Evolutionary conservation across 2,797 vertebrate genomes (phyloP).

Genomic region (Salmo trutta): DNA sequence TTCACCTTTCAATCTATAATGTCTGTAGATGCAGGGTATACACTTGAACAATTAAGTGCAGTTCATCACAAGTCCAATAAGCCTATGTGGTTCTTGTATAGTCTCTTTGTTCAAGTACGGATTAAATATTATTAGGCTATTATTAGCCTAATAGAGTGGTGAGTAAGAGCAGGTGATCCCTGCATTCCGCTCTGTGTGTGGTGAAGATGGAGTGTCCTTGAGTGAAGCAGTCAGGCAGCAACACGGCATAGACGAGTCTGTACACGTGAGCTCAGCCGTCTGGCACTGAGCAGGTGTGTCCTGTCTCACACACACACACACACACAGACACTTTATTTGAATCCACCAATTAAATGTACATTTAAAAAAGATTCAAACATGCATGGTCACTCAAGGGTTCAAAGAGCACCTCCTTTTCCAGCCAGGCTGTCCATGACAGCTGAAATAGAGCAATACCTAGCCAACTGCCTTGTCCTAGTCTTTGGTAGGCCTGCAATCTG

Average conservation of each 20-base stretch:
- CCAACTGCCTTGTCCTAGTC: too few species aligned
- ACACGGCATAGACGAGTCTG: slow-evolving; percentile 72
- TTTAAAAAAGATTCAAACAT: too few species aligned
- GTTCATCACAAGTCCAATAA: too few species aligned
- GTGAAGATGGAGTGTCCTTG: slow-evolving; percentile 61
- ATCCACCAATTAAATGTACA: too few species aligned
- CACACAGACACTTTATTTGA: not conserved
- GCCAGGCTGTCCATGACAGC: too few species aligned
- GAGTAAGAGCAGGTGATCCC: slow-evolving; percentile 54
- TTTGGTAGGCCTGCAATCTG: too few species aligned
- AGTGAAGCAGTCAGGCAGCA: slow-evolving; percentile 59
- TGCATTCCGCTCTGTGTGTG: slow-evolving; percentile 58
- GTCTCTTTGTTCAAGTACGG: not conserved
- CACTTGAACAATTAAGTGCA: not conserved
- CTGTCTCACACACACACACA: not conserved
- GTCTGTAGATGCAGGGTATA: not conserved
- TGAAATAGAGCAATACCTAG: too few species aligned
- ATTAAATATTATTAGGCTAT: not conserved
- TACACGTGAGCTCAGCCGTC: slow-evolving; percentile 26
- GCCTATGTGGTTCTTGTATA: too few species aligned
- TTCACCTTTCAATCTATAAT: not conserved
- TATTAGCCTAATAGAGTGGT: slow-evolving; percentile 34
- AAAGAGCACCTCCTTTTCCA: too few species aligned
- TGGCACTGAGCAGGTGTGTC: too few species aligned
- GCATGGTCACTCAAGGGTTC: too few species aligned